These are phyloP conservation scores for Lochmaea crataegi DNA, from an alignment of 2,888 invertebrate species.

Conservation along the genomic window DNA sequence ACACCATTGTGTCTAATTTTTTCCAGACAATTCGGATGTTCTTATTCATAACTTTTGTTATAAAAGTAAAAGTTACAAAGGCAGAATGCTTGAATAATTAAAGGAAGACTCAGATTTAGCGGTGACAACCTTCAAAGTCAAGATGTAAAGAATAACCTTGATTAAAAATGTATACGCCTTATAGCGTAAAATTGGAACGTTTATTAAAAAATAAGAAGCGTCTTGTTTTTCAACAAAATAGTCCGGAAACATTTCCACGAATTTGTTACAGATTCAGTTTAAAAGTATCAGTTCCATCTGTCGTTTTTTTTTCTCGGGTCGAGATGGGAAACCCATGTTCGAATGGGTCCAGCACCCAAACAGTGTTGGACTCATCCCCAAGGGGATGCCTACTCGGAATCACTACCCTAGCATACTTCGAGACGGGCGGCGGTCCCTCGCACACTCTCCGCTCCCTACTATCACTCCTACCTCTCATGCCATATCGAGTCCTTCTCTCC, in stretches of 20 bases:
- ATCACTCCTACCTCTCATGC: too few species aligned
- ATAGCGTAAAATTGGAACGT: background rate
- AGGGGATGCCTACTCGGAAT: too few species aligned
- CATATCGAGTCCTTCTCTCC: too few species aligned
- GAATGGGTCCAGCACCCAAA: too few species aligned
- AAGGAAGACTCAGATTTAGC: constrained; percentile 27
- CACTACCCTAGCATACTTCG: too few species aligned
- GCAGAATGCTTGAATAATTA: constrained; percentile 15
- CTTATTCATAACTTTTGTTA: background rate
- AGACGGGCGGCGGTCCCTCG: too few species aligned
- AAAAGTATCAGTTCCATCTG: too few species aligned
- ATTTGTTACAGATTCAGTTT: too few species aligned
- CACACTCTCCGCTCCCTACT: too few species aligned
- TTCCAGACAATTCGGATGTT: background rate
- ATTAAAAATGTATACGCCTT: constrained; percentile 18
- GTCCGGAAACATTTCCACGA: background rate
- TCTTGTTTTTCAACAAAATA: background rate
- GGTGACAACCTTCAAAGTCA: constrained; percentile 24
- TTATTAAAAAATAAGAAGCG: background rate
- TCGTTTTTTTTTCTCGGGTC: too few species aligned
- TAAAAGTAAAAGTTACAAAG: background rate
- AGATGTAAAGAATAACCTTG: constrained; percentile 19
- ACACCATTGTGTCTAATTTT: background rate
- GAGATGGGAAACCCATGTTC: too few species aligned
- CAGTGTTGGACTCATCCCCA: too few species aligned